Evolutionary conservation across 53 echinoderm and acorn worm species (phyloP).

Genomic region (Arbacia lixula): DNA sequence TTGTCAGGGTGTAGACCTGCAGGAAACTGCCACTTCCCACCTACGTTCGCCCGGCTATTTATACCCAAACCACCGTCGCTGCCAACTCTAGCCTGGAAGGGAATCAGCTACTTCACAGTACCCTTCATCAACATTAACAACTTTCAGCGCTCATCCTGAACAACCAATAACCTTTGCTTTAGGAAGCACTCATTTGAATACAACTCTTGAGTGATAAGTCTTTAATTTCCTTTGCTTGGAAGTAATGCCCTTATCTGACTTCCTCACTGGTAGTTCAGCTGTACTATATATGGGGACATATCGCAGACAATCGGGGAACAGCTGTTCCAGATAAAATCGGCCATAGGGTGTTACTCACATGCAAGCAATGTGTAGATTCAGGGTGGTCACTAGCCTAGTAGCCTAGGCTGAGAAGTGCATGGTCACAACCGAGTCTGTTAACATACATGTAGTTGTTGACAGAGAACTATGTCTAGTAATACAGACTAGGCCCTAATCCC

Average conservation of each 20-base stretch:
- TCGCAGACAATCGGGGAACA: too few species aligned
- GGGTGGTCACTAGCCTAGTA: too few species aligned
- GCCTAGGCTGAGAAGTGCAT: too few species aligned
- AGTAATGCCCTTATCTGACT: slow-evolving; percentile 27
- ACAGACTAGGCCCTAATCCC: too few species aligned
- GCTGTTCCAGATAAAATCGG: background rate
- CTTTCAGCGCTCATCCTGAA: background rate
- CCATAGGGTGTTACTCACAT: too few species aligned
- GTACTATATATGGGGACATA: slow-evolving; percentile 31
- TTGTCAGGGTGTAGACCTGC: too few species aligned
- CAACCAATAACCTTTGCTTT: slow-evolving; percentile 3
- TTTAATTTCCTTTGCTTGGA: slow-evolving; percentile 20
- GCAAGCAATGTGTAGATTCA: too few species aligned
- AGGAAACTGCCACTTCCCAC: slow-evolving; percentile 18
- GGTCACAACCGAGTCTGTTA: too few species aligned
- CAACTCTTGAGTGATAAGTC: slow-evolving; percentile 34
- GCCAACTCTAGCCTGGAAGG: background rate
- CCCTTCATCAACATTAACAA: background rate
- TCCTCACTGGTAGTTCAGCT: slow-evolving; percentile 3
- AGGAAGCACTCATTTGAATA: slow-evolving; percentile 48
- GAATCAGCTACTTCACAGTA: too few species aligned
- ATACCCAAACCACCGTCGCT: slow-evolving; percentile 21
- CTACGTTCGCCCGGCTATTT: slow-evolving; percentile 23
- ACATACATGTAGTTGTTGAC: too few species aligned
- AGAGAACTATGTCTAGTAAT: too few species aligned